Percentiles rank a stretch among this genome's conserved stretches.
phyloP scores from a whole-genome alignment of 2,113 vertebrate species.

The Caloenas nicobarica region DNA sequence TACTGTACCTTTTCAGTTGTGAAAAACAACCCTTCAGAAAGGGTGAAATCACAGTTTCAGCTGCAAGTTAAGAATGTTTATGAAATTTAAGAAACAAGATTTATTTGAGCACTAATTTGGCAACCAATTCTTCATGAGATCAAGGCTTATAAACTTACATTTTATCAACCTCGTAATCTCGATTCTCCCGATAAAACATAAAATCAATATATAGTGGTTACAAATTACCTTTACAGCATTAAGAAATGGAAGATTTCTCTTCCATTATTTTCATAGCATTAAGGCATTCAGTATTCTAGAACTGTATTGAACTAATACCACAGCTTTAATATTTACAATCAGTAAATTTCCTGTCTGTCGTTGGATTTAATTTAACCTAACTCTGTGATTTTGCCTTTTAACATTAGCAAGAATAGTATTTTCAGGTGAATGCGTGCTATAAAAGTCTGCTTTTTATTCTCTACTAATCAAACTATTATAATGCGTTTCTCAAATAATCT shows the following conservation, averaged over 20 bases:
- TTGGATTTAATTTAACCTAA: background rate
- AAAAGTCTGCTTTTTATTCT: constrained; percentile 21
- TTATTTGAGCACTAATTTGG: background rate
- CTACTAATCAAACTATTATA: constrained; percentile 32
- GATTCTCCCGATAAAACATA: background rate
- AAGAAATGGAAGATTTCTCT: background rate
- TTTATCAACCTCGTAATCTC: background rate
- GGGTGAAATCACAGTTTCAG: background rate
- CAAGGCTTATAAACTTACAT: background rate
- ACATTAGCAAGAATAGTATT: constrained; percentile 28
- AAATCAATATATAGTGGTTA: background rate
- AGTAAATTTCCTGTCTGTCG: background rate
- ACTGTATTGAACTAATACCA: background rate
- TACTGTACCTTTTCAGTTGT: background rate
- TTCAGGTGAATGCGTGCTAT: background rate
- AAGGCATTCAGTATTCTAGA: background rate
- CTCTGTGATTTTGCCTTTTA: background rate
- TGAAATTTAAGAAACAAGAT: background rate
- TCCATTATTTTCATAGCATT: background rate
- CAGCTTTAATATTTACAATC: background rate
- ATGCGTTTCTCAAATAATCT: background rate
- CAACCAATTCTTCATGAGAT: background rate
- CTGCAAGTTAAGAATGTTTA: background rate
- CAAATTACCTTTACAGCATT: background rate
- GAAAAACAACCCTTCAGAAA: constrained; percentile 10